phyloP scores from a whole-genome alignment of 2,113 vertebrate species.

The Noctilio leporinus region DNA sequence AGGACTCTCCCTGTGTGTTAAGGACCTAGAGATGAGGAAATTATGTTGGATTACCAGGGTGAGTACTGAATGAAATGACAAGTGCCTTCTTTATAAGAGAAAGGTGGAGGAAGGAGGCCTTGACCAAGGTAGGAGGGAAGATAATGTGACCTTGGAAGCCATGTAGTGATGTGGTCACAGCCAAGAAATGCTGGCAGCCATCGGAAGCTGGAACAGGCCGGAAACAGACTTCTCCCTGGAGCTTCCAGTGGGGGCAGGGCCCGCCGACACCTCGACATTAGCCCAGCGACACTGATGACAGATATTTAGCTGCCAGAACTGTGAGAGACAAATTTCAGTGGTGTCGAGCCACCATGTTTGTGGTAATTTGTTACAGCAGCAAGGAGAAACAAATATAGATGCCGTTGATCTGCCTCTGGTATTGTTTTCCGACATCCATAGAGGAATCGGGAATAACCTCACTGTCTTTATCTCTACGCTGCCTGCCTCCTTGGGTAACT shows the following conservation, averaged over 20 bases:
- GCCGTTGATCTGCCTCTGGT: neutral
- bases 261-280: neutral
- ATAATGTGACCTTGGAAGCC: neutral
- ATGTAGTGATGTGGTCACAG: neutral
- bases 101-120: neutral
- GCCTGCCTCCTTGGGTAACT: neutral
- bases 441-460: neutral
- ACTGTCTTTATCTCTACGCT: neutral
- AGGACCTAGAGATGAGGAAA: neutral
- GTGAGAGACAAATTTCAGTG: neutral
- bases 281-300: neutral
- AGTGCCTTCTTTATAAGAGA: neutral
- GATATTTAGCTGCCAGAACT: neutral
- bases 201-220: neutral
- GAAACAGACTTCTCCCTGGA: neutral
- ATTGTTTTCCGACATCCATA: neutral
- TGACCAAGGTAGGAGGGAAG: neutral
- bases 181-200: neutral
- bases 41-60: neutral
- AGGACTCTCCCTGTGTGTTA: neutral
- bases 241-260: no score
- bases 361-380: neutral
- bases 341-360: neutral
- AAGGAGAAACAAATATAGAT: neutral
- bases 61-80: neutral